Percentiles rank a stretch among this genome's conserved stretches.
Conservation (phyloP, 2,113 vertebrate genomes). For the Chloropsis cyanopogon region DNA sequence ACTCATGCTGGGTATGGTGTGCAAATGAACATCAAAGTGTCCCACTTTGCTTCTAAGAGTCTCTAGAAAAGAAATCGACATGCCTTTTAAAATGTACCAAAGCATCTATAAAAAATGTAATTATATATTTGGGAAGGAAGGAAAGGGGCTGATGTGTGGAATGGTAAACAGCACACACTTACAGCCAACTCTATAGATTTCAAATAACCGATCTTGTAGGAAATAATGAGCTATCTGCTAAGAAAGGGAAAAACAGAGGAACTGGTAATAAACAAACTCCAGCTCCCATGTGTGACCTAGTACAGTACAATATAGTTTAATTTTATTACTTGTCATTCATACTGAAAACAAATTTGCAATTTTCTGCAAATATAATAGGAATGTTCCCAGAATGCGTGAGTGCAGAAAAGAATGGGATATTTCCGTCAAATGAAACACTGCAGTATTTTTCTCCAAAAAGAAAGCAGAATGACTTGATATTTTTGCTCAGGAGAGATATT, state of each 20-base stretch:
- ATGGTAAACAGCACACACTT: slow-evolving; percentile 38
- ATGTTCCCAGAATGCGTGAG: slow-evolving; percentile 40
- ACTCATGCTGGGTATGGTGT: neutral
- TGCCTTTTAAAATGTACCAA: neutral
- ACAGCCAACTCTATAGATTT: slow-evolving; percentile 50
- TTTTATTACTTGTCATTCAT: slow-evolving; percentile 69
- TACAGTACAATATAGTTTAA: slow-evolving; percentile 63
- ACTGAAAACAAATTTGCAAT: slow-evolving; percentile 54
- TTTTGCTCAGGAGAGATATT: neutral
- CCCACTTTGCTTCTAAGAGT: slow-evolving; percentile 4
- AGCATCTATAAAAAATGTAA: slow-evolving; percentile 34
- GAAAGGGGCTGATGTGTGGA: slow-evolving; percentile 21
- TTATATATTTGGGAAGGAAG: slow-evolving; percentile 44
- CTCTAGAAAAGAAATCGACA: neutral
- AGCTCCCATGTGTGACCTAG: slow-evolving; percentile 39
- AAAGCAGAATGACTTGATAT: neutral
- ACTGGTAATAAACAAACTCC: slow-evolving; percentile 57
- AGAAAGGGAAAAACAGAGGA: slow-evolving; percentile 42
- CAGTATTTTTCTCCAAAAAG: neutral
- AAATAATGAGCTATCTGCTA: slow-evolving; percentile 70
- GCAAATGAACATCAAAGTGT: slow-evolving; percentile 26
- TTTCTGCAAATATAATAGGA: slow-evolving; percentile 59
- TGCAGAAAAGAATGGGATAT: slow-evolving; percentile 3
- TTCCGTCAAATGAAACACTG: slow-evolving; percentile 29
- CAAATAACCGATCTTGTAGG: slow-evolving; percentile 61